These are phyloP conservation scores for Cylindroiulus punctatus DNA, from an alignment of 2,888 invertebrate species.

Conservation along the genomic window DNA sequence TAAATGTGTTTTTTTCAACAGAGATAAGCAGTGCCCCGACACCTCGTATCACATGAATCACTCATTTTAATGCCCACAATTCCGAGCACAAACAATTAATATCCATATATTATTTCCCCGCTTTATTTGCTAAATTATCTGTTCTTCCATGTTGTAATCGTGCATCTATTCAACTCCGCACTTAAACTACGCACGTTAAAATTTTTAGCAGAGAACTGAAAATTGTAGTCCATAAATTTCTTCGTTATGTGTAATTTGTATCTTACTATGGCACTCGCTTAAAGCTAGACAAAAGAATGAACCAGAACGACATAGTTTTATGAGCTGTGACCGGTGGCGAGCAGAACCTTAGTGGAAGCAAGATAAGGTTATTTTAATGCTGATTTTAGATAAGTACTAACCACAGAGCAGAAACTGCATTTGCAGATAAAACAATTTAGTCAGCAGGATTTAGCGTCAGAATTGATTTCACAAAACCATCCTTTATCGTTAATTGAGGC, in stretches of 20 bases:
- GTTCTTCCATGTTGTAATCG: not conserved
- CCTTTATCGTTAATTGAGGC: no score
- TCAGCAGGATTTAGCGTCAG: no score
- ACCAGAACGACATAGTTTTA: conserved; percentile 25
- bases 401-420: no score
- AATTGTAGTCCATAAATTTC: conserved; percentile 7
- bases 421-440: no score
- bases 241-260: not conserved
- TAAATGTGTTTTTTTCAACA: not conserved
- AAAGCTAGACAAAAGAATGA: conserved; percentile 7
- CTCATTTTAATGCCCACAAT: conserved; percentile 13
- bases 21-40: not conserved
- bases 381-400: no score
- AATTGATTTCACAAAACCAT: no score
- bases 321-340: not conserved
- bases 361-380: no score
- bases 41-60: not conserved
- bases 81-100: not conserved
- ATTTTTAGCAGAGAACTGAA: not conserved
- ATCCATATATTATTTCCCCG: conserved; percentile 10
- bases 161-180: not conserved
- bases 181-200: no score
- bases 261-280: not conserved
- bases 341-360: not conserved
- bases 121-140: not conserved